phyloP scores from a whole-genome alignment of 2,888 invertebrate species.

The Agapostemon virescens region DNA sequence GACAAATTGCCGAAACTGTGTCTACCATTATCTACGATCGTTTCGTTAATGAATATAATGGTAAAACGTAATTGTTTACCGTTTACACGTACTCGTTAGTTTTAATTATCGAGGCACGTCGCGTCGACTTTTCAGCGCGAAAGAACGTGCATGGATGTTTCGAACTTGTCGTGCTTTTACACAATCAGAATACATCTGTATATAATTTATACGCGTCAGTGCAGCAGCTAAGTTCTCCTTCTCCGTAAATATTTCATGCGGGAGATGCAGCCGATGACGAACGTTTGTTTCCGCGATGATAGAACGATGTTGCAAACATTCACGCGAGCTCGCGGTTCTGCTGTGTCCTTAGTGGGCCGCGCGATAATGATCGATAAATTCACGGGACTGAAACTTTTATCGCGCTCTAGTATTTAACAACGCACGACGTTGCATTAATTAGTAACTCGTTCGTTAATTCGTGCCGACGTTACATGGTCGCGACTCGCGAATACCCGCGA shows the following conservation, averaged over 20 bases:
- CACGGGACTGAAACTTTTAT: neutral
- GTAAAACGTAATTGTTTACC: neutral
- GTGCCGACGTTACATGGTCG: neutral
- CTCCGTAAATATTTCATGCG: conserved; percentile 2
- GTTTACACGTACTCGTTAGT: neutral
- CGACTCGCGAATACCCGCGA: neutral
- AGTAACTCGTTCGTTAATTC: neutral
- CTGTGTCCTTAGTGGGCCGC: neutral
- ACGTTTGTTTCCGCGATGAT: neutral
- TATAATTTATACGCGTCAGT: neutral
- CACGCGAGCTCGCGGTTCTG: conserved; percentile 3
- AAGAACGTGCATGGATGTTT: neutral
- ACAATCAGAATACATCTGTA: neutral
- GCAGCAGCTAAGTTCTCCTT: neutral
- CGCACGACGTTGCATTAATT: conserved; percentile 4
- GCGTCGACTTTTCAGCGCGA: neutral
- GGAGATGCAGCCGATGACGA: neutral
- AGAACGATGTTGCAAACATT: neutral
- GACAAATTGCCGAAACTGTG: neutral
- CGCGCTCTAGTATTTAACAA: conserved; percentile 7
- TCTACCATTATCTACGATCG: neutral
- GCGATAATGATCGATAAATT: conserved; percentile 17
- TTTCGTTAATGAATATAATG: neutral
- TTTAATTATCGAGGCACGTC: neutral
- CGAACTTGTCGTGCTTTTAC: neutral